These are phyloP conservation scores for Aepyceros melampus DNA, from an alignment of 2,113 vertebrate genomes.

Conservation along the genomic window DNA sequence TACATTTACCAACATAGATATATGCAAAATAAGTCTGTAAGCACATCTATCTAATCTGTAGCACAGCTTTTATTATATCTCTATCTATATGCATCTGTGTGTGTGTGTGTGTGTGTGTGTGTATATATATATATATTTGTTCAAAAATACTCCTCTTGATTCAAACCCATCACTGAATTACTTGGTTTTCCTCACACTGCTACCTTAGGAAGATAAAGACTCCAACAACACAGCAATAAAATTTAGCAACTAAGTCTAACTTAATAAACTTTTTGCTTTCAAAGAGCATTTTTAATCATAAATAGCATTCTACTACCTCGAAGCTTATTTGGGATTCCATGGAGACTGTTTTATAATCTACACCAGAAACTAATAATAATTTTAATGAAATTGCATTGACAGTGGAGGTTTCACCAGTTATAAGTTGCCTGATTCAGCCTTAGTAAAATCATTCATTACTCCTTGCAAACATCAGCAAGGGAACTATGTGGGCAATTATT, in stretches of 20 bases:
- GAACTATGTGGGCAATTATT: constrained; percentile 1
- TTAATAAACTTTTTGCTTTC: not conserved
- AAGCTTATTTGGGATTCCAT: constrained; percentile 59
- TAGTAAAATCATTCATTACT: constrained; percentile 49
- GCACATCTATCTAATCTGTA: not conserved
- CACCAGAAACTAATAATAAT: constrained; percentile 42
- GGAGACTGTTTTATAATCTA: constrained; percentile 5
- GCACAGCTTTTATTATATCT: not conserved
- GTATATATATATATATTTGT: not conserved
- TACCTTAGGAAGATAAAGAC: not conserved
- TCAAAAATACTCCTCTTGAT: not conserved
- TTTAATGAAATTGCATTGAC: constrained; percentile 51
- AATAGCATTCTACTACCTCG: not conserved
- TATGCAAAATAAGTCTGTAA: not conserved
- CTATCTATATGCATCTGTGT: not conserved
- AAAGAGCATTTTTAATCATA: not conserved
- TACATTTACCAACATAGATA: not conserved
- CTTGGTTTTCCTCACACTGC: not conserved
- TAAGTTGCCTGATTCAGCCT: constrained; percentile 41
- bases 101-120: too few species aligned
- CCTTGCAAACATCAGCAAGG: constrained; percentile 22
- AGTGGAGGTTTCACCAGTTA: constrained; percentile 43
- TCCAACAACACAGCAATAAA: not conserved
- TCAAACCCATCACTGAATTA: accelerated
- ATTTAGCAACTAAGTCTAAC: accelerated